These are phyloP conservation scores for Semnopithecus entellus DNA, from an alignment of 2,113 vertebrate genomes.

Conservation along the genomic window DNA sequence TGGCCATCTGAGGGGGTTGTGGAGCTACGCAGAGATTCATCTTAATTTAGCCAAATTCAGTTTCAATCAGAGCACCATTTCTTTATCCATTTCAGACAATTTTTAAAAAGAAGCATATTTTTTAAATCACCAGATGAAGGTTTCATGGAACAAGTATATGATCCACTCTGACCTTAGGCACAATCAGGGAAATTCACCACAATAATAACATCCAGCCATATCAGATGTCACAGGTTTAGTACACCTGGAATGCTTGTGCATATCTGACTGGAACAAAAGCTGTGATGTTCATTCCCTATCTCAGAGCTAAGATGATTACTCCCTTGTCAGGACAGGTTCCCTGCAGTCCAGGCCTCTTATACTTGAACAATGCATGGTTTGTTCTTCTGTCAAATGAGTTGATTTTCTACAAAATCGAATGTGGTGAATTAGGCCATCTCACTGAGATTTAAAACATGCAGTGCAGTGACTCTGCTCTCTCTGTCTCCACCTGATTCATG, in stretches of 20 bases:
- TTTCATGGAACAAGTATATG: rapidly evolving
- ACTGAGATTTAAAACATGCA: rapidly evolving
- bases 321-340: too few species aligned
- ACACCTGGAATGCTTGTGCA: background rate
- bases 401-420: background rate
- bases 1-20: rapidly evolving
- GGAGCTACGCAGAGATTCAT: background rate
- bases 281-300: rapidly evolving
- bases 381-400: background rate
- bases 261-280: background rate
- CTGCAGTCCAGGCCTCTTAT: rapidly evolving
- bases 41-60: constrained; percentile 45
- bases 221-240: rapidly evolving
- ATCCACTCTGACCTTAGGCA: rapidly evolving
- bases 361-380: rapidly evolving
- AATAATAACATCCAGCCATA: rapidly evolving
- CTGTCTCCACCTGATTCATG: rapidly evolving
- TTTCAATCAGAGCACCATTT: constrained; percentile 22
- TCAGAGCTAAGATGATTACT: background rate
- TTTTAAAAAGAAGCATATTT: background rate
- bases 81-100: background rate
- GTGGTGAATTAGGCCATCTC: rapidly evolving
- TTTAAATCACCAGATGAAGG: background rate
- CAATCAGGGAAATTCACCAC: background rate
- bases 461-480: rapidly evolving